Percentiles rank a stretch among this genome's conserved stretches.
These are phyloP conservation scores for Cyprinella venusta DNA, from an alignment of 2,797 vertebrate species.

Conservation along the genomic window DNA sequence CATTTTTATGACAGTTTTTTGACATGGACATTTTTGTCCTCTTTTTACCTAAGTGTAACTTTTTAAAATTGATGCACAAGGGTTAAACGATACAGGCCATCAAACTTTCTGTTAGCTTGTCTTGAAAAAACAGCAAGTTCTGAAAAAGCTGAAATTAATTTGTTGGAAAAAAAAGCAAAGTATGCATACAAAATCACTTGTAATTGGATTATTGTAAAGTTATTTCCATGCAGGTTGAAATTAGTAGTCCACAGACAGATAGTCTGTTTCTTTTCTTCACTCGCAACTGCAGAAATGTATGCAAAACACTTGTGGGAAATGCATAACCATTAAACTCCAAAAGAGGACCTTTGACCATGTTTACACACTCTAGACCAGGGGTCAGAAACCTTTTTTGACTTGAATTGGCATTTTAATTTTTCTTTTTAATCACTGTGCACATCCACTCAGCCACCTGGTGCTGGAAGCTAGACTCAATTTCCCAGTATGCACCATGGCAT, in stretches of 20 bases:
- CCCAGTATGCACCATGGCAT: background rate
- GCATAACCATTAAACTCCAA: constrained; percentile 4
- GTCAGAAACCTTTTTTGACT: background rate
- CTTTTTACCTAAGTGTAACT: too few relatives aligned
- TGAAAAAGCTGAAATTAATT: background rate
- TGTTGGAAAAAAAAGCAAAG: background rate
- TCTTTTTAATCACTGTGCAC: constrained; percentile 17
- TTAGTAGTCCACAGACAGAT: background rate
- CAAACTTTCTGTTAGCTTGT: background rate
- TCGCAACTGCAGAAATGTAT: background rate
- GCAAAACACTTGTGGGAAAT: constrained; percentile 1
- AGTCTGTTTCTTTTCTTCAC: background rate
- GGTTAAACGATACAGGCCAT: background rate
- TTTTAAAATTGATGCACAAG: too few relatives aligned
- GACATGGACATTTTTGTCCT: too few relatives aligned
- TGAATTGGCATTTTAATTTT: background rate
- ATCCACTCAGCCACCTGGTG: background rate
- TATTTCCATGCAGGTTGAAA: background rate
- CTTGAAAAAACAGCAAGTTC: background rate
- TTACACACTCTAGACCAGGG: background rate
- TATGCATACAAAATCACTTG: background rate
- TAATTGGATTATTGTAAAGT: background rate
- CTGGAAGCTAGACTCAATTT: background rate
- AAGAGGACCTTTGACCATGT: constrained; percentile 12
- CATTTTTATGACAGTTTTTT: too few relatives aligned